Base-by-base conservation (phyloP, 2,888 invertebrate genomes). In the Brachyptera putata region DNA sequence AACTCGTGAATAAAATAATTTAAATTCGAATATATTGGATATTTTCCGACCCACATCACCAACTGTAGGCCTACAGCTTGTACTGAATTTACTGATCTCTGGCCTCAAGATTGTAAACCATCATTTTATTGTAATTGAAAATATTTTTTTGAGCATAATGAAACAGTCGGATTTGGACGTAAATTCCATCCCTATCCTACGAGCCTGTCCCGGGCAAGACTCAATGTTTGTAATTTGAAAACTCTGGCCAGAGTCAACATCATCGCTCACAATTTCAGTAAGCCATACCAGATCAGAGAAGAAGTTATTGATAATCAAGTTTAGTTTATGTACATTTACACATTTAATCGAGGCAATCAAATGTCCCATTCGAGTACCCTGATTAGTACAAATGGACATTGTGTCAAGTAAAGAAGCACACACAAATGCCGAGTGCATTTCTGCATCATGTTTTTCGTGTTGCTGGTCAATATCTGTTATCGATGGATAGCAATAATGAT, bases 351-450 rank as follows among this genome's bases (percentile, higher is more conserved):
- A 61, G 1, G 50, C 50, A 36, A 63, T 58, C n/a, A 63, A 37
- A 1, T 57, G 7, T 11, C 59, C 34, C 11, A 25, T 18, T 13
- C 57, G 50, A 26, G 18, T 50, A 3, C 26, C 16, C 1, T 34
- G 24, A 22, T 36, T 57, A 2, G 67, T 65, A 66, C 70, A 70
- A 18, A 68, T 68, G 50, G 68, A 61, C 5, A 64, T 61, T 41
- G 70, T 68, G 66, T 74, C 71, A 25, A 73, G 57, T 22, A 74
- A 60, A 41, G 66, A 66, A 3, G 72, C 69, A 36, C 67, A 64
- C n/a, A 71, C 57, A 25, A 70, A 67, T 14, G 71, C 71, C 3
- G 69, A 62, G 3, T 56, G 60, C 57, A 62, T 58, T 41, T 57
- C 60, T 41, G 64, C 21, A 26, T 57, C 61, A 61, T 58, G 43